A percentile compares a stretch with the other conserved stretches of the same genome.
Conservation (phyloP, 1,140 invertebrate species). For the Phortica variegata region DNA sequence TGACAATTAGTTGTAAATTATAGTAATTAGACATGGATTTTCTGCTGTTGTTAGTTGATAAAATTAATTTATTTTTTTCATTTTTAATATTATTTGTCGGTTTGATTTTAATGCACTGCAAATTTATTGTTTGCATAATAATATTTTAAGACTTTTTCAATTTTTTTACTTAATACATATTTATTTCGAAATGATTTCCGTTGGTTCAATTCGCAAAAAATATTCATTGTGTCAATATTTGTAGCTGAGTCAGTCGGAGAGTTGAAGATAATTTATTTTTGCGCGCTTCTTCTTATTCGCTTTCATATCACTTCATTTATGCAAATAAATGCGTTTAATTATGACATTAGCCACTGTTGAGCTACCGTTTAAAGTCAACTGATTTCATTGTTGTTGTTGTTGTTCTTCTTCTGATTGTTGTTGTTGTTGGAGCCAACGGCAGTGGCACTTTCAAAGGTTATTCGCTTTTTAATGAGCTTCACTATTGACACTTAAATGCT, state of each 20-base stretch:
- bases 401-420: too few relatives aligned
- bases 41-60: too few relatives aligned
- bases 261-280: slow-evolving; percentile 12
- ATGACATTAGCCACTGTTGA: slow-evolving; percentile 50
- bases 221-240: too few relatives aligned
- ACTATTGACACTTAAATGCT: slow-evolving; percentile 37
- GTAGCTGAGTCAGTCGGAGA: not conserved
- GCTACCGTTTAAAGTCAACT: slow-evolving; percentile 48
- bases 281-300: slow-evolving; percentile 4
- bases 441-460: too few relatives aligned
- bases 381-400: too few relatives aligned
- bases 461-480: slow-evolving; percentile 28
- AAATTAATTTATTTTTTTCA: too few relatives aligned
- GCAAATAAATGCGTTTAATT: slow-evolving; percentile 47
- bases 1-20: slow-evolving; percentile 54
- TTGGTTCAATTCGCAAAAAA: too few relatives aligned
- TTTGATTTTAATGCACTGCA: too few relatives aligned
- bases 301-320: slow-evolving; percentile 26
- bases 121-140: not conserved
- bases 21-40: slow-evolving; percentile 8
- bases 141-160: slow-evolving; percentile 12
- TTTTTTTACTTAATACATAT: too few relatives aligned
- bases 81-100: too few relatives aligned
- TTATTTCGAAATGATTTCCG: too few relatives aligned
- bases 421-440: too few relatives aligned